A percentile compares a stretch with the other conserved stretches of the same genome.
Conservation (phyloP, 1,140 invertebrate species). For the Amphibalanus amphitrite region DNA sequence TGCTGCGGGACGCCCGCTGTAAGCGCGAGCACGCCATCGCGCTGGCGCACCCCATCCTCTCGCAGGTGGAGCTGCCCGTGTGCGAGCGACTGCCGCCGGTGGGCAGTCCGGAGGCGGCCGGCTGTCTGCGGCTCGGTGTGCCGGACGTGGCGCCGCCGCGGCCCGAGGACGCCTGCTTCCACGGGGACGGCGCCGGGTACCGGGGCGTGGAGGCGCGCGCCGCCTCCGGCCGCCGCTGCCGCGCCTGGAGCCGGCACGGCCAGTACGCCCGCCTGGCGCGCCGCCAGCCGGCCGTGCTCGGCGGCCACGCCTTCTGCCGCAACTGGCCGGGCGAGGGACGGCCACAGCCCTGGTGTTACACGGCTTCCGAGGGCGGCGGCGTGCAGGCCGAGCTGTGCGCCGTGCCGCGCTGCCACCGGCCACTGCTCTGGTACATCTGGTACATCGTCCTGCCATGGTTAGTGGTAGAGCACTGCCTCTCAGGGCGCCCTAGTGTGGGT, state of each 20-base stretch:
- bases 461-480: no score
- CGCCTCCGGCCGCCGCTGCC: conserved; percentile 49
- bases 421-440: conserved; percentile 1
- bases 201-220: conserved; percentile 54
- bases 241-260: conserved; percentile 50
- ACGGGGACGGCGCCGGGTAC: conserved; percentile 63
- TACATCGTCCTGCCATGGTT: background rate
- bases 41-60: conserved; percentile 71
- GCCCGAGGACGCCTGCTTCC: conserved; percentile 47
- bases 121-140: conserved; percentile 72
- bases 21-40: conserved; percentile 82
- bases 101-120: conserved; percentile 42
- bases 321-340: conserved; percentile 50
- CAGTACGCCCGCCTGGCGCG: conserved; percentile 44
- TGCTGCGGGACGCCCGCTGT: conserved; percentile 54
- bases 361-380: conserved; percentile 24
- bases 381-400: conserved; percentile 23
- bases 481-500: no score
- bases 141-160: conserved; percentile 20
- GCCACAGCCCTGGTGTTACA: conserved; percentile 78
- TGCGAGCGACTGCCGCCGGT: conserved; percentile 65
- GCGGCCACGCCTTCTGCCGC: conserved; percentile 76
- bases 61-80: conserved; percentile 59
- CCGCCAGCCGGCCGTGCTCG: conserved; percentile 61
- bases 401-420: conserved; percentile 21